These are phyloP conservation scores for Nyctibius bracteatus DNA, from an alignment of 2,113 vertebrate species.

Conservation along the genomic window DNA sequence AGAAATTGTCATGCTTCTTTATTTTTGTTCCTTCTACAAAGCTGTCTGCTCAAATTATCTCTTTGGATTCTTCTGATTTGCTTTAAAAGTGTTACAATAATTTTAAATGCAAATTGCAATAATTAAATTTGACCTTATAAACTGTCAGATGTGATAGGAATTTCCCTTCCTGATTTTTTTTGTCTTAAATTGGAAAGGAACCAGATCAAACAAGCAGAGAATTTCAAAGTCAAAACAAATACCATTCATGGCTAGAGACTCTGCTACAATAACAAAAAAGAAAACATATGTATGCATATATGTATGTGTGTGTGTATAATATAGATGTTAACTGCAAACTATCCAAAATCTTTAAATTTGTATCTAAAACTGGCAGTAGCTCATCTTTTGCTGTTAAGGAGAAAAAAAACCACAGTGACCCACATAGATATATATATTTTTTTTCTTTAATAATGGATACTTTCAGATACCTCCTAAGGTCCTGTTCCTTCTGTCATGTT, in stretches of 20 bases:
- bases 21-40: constrained; percentile 44
- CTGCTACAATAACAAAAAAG: background rate
- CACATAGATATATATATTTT: constrained; percentile 14
- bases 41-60: constrained; percentile 8
- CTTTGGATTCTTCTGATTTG: constrained; percentile 36
- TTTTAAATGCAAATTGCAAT: constrained; percentile 50
- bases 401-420: constrained; percentile 62
- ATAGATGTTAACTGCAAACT: constrained; percentile 40
- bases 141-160: constrained; percentile 44
- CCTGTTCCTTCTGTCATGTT: constrained; percentile 76
- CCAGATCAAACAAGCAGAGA: constrained; percentile 54
- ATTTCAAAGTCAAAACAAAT: constrained; percentile 66
- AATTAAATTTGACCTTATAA: constrained; percentile 65
- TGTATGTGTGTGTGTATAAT: background rate
- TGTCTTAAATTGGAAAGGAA: constrained; percentile 48
- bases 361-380: constrained; percentile 41
- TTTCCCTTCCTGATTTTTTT: constrained; percentile 54
- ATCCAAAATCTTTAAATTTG: constrained; percentile 53
- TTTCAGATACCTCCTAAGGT: constrained; percentile 74
- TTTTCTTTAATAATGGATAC: constrained; percentile 75
- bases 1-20: background rate
- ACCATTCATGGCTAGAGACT: background rate
- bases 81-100: constrained; percentile 17
- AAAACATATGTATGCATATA: background rate
- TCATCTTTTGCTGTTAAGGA: constrained; percentile 36